Evolutionary conservation across 2,888 invertebrate species (phyloP).

Genomic region (Allophyes oxyacanthae): DNA sequence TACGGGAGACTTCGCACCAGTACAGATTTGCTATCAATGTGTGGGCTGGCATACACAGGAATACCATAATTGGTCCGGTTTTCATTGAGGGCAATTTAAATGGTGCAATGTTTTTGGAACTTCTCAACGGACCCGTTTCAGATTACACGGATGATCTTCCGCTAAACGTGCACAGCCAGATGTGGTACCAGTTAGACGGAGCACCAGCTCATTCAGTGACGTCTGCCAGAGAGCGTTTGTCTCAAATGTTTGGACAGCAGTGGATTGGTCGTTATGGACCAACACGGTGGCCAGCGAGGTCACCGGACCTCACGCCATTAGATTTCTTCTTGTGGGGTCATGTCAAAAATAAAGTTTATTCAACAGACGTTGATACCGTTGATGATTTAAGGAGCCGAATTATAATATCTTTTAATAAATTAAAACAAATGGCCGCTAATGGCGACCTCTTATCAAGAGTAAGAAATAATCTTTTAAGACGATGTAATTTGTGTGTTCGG

Average conservation of each 20-base stretch:
- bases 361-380: no score
- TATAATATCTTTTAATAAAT: no score
- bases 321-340: no score
- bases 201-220: not conserved
- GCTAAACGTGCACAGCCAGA: not conserved
- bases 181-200: conserved; percentile 4
- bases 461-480: no score
- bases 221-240: conserved; percentile 1
- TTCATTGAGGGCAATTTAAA: conserved; percentile 7
- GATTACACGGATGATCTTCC: conserved; percentile 32
- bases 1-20: conserved; percentile 9
- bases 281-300: no score
- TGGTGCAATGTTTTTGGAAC: conserved; percentile 1
- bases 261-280: not conserved
- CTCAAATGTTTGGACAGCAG: conserved; percentile 2
- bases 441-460: no score
- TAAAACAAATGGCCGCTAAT: no score
- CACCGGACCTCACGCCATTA: no score
- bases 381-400: no score
- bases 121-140: conserved; percentile 1
- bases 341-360: no score
- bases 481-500: no score
- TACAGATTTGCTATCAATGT: conserved; percentile 10
- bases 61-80: conserved; percentile 8
- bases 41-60: conserved; percentile 9